A percentile compares a stretch with the other conserved stretches of the same genome.
phyloP scores from a whole-genome alignment of 1,140 invertebrate species.

The Drosophila prosaltans region DNA sequence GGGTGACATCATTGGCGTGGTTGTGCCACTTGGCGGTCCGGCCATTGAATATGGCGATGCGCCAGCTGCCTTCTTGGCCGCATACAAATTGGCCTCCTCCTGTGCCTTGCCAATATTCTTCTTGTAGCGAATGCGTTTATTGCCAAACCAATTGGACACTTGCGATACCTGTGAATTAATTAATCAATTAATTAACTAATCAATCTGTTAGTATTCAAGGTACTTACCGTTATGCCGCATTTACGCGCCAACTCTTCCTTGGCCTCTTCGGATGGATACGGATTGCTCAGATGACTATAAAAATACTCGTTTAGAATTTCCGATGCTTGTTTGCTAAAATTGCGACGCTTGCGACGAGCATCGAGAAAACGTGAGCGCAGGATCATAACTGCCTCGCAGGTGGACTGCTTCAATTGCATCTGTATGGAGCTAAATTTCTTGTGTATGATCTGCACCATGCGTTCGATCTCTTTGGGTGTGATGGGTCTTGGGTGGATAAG shows the following conservation, averaged over 20 bases:
- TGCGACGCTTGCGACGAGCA: conserved; percentile 98
- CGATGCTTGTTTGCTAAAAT: conserved; percentile 99
- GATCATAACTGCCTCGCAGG: conserved; percentile 99
- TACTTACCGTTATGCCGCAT: conserved; percentile 98
- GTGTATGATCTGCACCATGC: conserved; percentile 99
- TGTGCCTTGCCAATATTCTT: conserved; percentile 99
- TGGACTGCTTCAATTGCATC: conserved; percentile 99
- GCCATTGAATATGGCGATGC: conserved; percentile 96
- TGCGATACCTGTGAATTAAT: conserved; percentile 84
- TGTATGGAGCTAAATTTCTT: conserved; percentile 99
- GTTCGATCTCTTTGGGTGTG: conserved; percentile 97
- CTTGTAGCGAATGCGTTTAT: conserved; percentile 99
- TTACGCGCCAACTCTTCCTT: conserved; percentile 99
- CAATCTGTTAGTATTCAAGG: background rate
- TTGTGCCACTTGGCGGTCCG: conserved; percentile 91
- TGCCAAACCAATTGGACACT: conserved; percentile 99
- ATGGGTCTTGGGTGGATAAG: conserved; percentile 88
- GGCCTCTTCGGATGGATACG: conserved; percentile 99
- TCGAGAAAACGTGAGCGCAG: conserved; percentile 95
- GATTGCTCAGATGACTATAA: conserved; percentile 99
- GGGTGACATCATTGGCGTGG: conserved; percentile 96
- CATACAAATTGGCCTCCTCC: conserved; percentile 99
- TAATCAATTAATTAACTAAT: conserved; percentile 1
- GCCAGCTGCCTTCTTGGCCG: conserved; percentile 99
- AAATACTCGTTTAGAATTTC: conserved; percentile 99